These are phyloP conservation scores for Pterostichus niger DNA, from an alignment of 2,888 invertebrate genomes.

Conservation along the genomic window DNA sequence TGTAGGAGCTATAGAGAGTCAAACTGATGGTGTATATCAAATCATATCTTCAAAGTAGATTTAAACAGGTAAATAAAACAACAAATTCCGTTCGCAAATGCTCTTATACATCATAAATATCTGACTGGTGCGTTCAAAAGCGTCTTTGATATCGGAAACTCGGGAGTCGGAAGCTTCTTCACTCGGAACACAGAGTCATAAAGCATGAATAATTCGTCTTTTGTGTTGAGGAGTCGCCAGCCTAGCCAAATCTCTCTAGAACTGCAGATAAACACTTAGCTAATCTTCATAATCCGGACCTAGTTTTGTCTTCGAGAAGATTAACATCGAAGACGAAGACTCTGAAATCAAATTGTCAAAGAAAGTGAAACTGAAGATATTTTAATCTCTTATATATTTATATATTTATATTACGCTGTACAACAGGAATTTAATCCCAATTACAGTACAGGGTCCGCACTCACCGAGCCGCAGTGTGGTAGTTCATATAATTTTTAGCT, in stretches of 20 bases:
- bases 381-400: no score
- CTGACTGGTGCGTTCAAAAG: slow-evolving; percentile 22
- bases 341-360: no score
- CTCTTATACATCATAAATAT: slow-evolving; percentile 54
- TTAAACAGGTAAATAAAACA: slow-evolving; percentile 39
- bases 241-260: slow-evolving; percentile 42
- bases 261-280: slow-evolving; percentile 48
- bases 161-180: slow-evolving; percentile 12
- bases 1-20: no score
- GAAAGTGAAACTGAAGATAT: no score
- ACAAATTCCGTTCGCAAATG: slow-evolving; percentile 36
- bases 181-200: slow-evolving; percentile 58
- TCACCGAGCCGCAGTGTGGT: no score
- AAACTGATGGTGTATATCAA: neutral
- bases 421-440: no score
- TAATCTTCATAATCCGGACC: slow-evolving; percentile 45
- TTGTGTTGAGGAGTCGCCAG: slow-evolving; percentile 35
- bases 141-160: slow-evolving; percentile 45
- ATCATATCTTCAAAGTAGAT: neutral
- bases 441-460: no score
- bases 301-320: no score
- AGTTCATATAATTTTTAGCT: no score
- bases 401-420: no score
- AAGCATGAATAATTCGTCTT: slow-evolving; percentile 63
- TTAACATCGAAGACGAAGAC: no score